Conservation (phyloP, 2,888 invertebrate genomes). For the Stramonita haemastoma region DNA sequence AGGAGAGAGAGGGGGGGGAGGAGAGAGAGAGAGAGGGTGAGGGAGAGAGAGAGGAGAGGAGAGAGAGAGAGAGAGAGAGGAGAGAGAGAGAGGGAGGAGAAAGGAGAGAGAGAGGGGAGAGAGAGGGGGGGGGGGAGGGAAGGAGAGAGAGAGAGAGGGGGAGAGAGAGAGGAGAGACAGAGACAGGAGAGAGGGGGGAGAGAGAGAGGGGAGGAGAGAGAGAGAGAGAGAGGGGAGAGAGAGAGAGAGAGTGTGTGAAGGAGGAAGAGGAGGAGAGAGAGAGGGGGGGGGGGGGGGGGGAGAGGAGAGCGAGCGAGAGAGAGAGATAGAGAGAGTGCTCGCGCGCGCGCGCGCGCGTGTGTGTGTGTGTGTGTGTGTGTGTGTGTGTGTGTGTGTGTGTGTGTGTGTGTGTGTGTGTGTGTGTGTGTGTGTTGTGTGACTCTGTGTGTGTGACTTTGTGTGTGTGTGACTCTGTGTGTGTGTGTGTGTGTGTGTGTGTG, state of each 20-base stretch:
- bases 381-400: neutral
- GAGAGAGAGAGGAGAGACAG: no score
- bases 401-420: neutral
- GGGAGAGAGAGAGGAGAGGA: neutral
- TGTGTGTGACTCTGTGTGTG: neutral
- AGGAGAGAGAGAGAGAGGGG: no score
- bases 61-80: constrained; percentile 32
- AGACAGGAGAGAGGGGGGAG: no score
- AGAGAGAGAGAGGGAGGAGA: constrained; percentile 15
- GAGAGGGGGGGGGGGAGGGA: no score
- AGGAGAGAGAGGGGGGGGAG: neutral
- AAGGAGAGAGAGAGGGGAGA: constrained; percentile 13
- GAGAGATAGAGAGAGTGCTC: neutral
- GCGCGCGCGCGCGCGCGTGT: neutral
- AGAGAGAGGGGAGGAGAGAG: no score
- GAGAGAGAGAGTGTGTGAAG: no score
- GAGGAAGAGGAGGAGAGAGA: no score
- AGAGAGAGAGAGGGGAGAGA: no score
- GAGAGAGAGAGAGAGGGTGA: neutral
- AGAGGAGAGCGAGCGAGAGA: no score
- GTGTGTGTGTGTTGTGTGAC: neutral
- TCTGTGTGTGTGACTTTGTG: neutral
- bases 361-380: neutral
- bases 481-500: neutral
- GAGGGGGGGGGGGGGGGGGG: no score